Evolutionary conservation across 2,113 vertebrate species (phyloP).

Genomic region (Thamnaconus septentrionalis): DNA sequence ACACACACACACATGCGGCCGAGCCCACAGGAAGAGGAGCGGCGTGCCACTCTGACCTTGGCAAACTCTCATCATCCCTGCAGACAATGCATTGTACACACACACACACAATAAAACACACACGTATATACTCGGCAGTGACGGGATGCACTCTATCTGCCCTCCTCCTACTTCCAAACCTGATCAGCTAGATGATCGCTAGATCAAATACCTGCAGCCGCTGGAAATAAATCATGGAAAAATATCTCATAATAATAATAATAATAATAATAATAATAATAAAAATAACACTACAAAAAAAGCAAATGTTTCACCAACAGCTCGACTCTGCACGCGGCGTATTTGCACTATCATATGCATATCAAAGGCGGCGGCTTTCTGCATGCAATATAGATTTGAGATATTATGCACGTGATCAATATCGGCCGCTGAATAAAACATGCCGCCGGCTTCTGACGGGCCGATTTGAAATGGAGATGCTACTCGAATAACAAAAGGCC

Average conservation of each 20-base stretch:
- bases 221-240: conserved; percentile 21
- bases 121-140: not conserved
- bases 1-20: too few species aligned
- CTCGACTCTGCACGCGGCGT: conserved; percentile 25
- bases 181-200: conserved; percentile 15
- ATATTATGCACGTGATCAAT: conserved; percentile 70
- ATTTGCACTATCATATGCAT: conserved; percentile 41
- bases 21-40: conserved; percentile 21
- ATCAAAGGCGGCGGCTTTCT: conserved; percentile 42
- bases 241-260: too few species aligned
- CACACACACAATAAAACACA: not conserved
- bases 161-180: conserved; percentile 13
- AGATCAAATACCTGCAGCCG: conserved; percentile 22
- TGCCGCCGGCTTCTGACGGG: conserved; percentile 59
- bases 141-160: conserved; percentile 24
- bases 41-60: conserved; percentile 35
- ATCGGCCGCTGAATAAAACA: conserved; percentile 73
- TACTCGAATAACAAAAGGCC: conserved; percentile 69
- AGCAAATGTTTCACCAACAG: conserved; percentile 38
- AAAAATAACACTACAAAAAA: conserved; percentile 10
- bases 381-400: conserved; percentile 58
- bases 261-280: too few species aligned
- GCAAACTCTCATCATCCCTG: conserved; percentile 37
- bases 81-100: conserved; percentile 34
- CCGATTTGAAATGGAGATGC: conserved; percentile 74